Evolutionary conservation across 2,797 vertebrate species (phyloP).

Genomic region (Sorex maritimensis): DNA sequence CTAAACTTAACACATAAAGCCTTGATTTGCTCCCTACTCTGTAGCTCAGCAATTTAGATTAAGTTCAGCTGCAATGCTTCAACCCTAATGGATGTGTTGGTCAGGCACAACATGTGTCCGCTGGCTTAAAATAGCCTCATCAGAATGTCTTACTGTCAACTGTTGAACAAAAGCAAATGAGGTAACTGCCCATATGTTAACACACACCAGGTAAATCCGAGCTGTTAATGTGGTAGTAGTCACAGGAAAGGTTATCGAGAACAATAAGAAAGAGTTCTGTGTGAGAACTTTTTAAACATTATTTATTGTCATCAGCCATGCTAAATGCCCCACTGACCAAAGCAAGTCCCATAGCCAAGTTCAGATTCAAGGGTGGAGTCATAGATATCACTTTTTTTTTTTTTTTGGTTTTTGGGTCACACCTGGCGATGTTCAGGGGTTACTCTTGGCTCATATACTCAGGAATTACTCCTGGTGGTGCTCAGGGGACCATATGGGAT

Average conservation of each 20-base stretch:
- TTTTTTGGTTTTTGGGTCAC: too few relatives aligned
- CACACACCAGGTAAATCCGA: background rate
- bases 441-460: too few relatives aligned
- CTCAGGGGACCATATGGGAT: too few relatives aligned
- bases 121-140: background rate
- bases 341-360: background rate
- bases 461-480: too few relatives aligned
- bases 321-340: background rate
- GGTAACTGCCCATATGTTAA: background rate
- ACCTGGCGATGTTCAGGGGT: too few relatives aligned
- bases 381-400: background rate
- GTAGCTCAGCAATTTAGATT: background rate
- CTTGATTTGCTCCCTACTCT: background rate
- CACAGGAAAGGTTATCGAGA: background rate
- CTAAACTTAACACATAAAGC: background rate
- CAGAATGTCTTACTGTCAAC: background rate
- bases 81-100: background rate
- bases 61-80: background rate
- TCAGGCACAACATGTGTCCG: background rate
- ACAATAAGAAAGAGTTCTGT: background rate
- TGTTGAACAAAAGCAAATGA: background rate
- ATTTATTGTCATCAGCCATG: background rate
- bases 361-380: constrained; percentile 26
- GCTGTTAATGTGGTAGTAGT: background rate
- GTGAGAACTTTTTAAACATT: constrained; percentile 2